These are phyloP conservation scores for Rallus limicola DNA, from an alignment of 2,113 vertebrate species.

Conservation along the genomic window DNA sequence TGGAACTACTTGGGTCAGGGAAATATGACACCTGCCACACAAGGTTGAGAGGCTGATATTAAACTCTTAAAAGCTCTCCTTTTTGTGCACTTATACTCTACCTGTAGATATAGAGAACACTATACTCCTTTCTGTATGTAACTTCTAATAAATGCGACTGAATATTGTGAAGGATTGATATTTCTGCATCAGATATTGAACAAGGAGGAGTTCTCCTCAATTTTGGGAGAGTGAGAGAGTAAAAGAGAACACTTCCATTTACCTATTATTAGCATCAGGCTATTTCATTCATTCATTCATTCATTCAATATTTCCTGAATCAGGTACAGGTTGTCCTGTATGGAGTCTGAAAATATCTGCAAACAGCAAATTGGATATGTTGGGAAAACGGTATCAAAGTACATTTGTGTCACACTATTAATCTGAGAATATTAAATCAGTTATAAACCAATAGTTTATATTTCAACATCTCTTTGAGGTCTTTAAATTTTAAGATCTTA, in stretches of 20 bases:
- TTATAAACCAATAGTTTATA: neutral
- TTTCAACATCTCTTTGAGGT: neutral
- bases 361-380: neutral
- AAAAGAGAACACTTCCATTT: neutral
- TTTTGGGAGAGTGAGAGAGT: neutral
- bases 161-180: neutral
- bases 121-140: neutral
- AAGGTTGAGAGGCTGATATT: neutral
- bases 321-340: neutral
- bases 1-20: neutral
- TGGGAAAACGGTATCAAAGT: neutral
- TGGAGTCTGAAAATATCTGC: neutral
- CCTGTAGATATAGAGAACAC: neutral
- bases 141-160: neutral
- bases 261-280: neutral
- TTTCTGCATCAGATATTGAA: neutral
- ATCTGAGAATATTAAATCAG: neutral
- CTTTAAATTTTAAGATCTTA: neutral
- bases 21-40: neutral
- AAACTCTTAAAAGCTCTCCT: neutral
- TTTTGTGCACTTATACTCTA: neutral
- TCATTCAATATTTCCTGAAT: neutral
- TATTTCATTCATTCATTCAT: neutral
- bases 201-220: neutral
- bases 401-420: neutral